Percentiles rank a stretch among this genome's conserved stretches.
These are phyloP conservation scores for Parasteatoda lunata DNA, from an alignment of 2,888 invertebrate species.

Conservation along the genomic window DNA sequence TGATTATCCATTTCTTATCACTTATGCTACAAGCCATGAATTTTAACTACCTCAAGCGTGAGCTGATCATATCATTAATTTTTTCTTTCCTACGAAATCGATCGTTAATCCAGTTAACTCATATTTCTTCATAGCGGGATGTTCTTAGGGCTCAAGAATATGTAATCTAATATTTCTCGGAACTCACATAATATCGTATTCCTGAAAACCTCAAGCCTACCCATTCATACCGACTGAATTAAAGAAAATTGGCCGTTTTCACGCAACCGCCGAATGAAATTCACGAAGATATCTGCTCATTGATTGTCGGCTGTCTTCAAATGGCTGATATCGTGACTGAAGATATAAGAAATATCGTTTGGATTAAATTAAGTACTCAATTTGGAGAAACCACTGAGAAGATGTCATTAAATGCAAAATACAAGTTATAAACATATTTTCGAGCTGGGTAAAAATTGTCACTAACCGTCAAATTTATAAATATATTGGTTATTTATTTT, in stretches of 20 bases:
- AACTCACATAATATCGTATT: constrained; percentile 20
- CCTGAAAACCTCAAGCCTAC: not conserved
- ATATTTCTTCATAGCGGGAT: not conserved
- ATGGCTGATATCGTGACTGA: too few relatives aligned
- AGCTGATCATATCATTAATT: constrained; percentile 4
- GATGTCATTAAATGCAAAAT: too few relatives aligned
- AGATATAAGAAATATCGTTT: too few relatives aligned
- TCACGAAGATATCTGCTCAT: not conserved
- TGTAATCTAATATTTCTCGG: constrained; percentile 18
- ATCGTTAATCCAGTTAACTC: constrained; percentile 14
- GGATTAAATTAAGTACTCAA: too few relatives aligned
- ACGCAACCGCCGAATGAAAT: constrained; percentile 33
- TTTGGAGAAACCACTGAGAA: too few relatives aligned
- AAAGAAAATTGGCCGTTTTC: constrained; percentile 21
- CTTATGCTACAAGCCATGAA: not conserved
- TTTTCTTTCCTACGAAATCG: constrained; percentile 12
- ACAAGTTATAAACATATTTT: too few relatives aligned
- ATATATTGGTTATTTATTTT: too few relatives aligned
- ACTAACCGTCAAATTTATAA: too few relatives aligned
- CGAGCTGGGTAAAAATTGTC: too few relatives aligned
- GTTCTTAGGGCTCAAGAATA: not conserved
- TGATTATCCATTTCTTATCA: too few relatives aligned
- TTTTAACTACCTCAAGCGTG: not conserved
- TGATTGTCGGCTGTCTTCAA: too few relatives aligned
- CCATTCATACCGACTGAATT: not conserved